phyloP scores from a whole-genome alignment of 2,888 invertebrate genomes.

The Rhyacophila evoluta region DNA sequence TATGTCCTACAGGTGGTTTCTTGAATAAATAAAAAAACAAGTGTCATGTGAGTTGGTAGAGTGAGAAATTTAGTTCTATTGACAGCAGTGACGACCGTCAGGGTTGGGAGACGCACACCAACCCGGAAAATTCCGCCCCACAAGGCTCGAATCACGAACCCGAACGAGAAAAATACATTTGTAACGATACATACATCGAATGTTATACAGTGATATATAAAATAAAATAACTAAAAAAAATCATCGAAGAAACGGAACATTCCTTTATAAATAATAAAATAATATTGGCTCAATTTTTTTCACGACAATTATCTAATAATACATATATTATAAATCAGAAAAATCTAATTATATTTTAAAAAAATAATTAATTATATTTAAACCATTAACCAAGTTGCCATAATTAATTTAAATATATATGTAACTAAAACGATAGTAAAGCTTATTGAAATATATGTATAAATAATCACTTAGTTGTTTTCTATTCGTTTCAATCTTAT shows the following conservation, averaged over 20 bases:
- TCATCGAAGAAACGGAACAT: slow-evolving; percentile 45
- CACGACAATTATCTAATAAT: background rate
- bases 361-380: background rate
- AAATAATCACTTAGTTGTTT: too few species aligned
- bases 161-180: background rate
- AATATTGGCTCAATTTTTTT: slow-evolving; percentile 9
- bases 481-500: too few species aligned
- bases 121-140: background rate
- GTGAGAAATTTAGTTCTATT: background rate
- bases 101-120: slow-evolving; percentile 14
- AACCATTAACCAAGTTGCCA: slow-evolving; percentile 28
- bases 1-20: background rate
- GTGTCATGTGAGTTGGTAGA: slow-evolving; percentile 16
- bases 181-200: too few species aligned
- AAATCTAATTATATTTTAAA: background rate
- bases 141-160: slow-evolving; percentile 10
- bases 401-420: slow-evolving; percentile 2
- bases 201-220: too few species aligned
- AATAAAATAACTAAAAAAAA: too few species aligned
- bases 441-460: too few species aligned
- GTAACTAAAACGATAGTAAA: background rate
- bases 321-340: background rate
- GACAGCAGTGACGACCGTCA: slow-evolving; percentile 1
- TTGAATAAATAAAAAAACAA: background rate
- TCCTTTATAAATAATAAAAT: background rate